Base-by-base conservation (phyloP, 2,888 invertebrate genomes). In the Clepsis dumicolana region DNA sequence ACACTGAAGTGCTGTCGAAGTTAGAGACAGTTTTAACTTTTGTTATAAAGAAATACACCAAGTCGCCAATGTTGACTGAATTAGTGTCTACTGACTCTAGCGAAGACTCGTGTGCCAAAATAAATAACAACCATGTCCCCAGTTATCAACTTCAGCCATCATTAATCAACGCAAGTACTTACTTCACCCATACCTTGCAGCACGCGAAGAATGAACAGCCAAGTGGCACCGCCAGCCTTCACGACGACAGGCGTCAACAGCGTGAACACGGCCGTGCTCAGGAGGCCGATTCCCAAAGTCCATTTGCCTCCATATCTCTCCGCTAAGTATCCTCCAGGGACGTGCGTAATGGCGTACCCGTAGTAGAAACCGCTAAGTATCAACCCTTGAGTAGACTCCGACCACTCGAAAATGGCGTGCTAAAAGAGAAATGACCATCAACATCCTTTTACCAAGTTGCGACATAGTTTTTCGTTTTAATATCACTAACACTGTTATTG, bases 261-360 rank as follows among this genome's bases (percentile, higher is more conserved):
- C 0, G 98, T 98, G 77, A 98, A 96, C 18, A 98, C 79, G 0
- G 97, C 97, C 0, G 98, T 97, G 35, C 96, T 96, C 8, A 98
- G 87, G 16, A 98, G 95, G 7, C 98, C 98, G 53, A 97, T 89
- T 0, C 97, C 97, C 65, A 98, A 90, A 1, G 97, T 95, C 94
- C 97, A 96, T 89, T 98, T 98, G 5, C 97, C 98, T 41, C 98
- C 98, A 75, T 97, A 97, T 79, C 94, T 95, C 78, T 97, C 97
- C 0, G 98, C 96, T 70, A 98, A 86, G 77, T 96, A 94, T 53
- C 97, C 98, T 27, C 97, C 98, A 0, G 98, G 98, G 62, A 98
- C 88, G 78, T 98, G 98, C 0, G 97, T 97, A n/a, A 97, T 85
- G 2, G 97, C 95, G 84, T 98, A 98, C 1, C 98, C 97, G 92